Evolutionary conservation across 2,113 vertebrate species (phyloP).

Genomic region (Upupa epops): DNA sequence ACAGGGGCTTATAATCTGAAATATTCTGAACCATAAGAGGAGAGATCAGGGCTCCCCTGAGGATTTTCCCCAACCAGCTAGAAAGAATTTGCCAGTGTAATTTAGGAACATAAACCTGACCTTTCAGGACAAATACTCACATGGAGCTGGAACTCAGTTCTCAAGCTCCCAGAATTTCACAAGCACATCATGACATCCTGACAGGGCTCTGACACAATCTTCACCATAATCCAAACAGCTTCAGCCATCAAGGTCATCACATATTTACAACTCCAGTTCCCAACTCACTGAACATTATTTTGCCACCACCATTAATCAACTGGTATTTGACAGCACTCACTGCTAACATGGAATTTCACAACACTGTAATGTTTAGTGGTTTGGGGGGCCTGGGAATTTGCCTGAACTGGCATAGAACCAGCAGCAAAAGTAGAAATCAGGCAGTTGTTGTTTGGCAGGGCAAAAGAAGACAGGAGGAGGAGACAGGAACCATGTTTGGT

Average conservation of each 20-base stretch:
- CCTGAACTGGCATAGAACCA: background rate
- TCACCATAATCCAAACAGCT: background rate
- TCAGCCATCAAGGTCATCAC: background rate
- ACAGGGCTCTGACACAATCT: background rate
- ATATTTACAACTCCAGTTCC: background rate
- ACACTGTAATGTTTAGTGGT: background rate
- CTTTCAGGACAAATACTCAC: background rate
- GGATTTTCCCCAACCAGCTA: background rate
- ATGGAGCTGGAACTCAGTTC: background rate
- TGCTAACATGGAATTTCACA: background rate
- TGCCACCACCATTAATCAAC: background rate
- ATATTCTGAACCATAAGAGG: background rate
- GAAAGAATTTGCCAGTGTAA: background rate
- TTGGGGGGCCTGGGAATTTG: background rate
- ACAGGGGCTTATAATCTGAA: background rate
- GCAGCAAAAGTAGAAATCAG: background rate
- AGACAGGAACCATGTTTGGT: background rate
- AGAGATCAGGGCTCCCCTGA: background rate
- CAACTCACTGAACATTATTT: fast-evolving
- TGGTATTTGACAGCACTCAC: background rate
- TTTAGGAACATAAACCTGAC: background rate
- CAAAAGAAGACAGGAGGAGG: background rate
- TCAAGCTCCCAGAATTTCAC: background rate
- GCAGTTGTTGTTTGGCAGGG: background rate
- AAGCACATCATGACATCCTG: background rate